Evolutionary conservation across 35 echinoderm and acorn worm species (phyloP).

Genomic region (Eucidaris tribuloides): DNA sequence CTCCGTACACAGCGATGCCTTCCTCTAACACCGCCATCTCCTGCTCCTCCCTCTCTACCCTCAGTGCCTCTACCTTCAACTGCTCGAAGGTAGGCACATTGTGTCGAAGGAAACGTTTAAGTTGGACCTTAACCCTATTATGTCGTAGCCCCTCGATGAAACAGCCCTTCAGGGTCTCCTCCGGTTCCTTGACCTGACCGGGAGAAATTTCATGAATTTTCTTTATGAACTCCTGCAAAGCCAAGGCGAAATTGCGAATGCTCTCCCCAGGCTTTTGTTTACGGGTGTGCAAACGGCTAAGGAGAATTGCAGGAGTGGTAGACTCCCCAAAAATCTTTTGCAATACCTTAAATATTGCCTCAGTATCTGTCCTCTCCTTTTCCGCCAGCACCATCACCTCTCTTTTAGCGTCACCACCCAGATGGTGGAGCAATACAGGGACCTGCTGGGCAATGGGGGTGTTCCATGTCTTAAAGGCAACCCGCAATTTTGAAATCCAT

Average conservation of each 20-base stretch:
- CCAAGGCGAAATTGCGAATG: not conserved
- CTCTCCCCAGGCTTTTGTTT: not conserved
- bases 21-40: no score
- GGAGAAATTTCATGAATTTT: not conserved
- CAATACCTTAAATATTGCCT: not conserved
- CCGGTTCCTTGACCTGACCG: not conserved
- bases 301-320: no score
- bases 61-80: no score
- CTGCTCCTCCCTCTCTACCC: no score
- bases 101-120: no score
- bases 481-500: not conserved
- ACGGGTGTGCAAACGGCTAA: not conserved
- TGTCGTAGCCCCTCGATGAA: no score
- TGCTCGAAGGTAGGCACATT: no score
- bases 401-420: not conserved
- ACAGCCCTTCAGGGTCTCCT: no score
- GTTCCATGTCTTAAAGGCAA: not conserved
- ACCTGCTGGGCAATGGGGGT: not conserved
- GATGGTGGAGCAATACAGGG: not conserved
- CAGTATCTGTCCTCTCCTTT: not conserved
- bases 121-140: no score
- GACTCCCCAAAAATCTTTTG: not conserved
- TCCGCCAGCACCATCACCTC: not conserved
- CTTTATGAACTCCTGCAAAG: not conserved
- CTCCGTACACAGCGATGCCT: no score